A percentile compares a stretch with the other conserved stretches of the same genome.
These are phyloP conservation scores for Schizotus pectinicornis DNA, from an alignment of 2,888 invertebrate genomes.

Conservation along the genomic window DNA sequence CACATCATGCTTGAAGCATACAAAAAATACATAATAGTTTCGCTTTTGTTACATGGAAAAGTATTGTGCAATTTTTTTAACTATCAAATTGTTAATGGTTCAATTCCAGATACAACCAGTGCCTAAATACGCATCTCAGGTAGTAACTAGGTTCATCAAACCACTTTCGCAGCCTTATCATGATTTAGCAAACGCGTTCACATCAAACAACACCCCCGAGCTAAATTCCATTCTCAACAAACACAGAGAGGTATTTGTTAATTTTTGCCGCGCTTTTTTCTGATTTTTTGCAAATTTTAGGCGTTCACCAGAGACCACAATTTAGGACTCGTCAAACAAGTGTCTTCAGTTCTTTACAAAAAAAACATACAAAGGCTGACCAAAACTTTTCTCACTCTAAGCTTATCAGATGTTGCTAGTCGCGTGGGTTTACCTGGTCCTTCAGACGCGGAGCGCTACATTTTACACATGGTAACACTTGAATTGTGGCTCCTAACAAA, in stretches of 20 bases:
- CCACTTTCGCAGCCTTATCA: conserved; percentile 87
- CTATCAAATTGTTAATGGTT: conserved; percentile 13
- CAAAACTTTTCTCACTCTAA: conserved; percentile 90
- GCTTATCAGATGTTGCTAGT: conserved; percentile 86
- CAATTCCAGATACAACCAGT: conserved; percentile 63
- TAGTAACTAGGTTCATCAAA: conserved; percentile 84
- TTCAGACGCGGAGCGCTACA: conserved; percentile 89
- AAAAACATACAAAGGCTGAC: conserved; percentile 96
- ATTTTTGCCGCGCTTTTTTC: conserved; percentile 14
- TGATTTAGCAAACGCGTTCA: conserved; percentile 85
- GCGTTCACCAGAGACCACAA: conserved; percentile 79
- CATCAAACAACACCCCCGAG: conserved; percentile 74
- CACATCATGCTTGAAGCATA: conserved; percentile 98
- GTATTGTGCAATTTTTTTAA: conserved; percentile 58
- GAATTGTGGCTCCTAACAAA: background rate
- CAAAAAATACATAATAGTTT: conserved; percentile 94
- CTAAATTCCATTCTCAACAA: conserved; percentile 73
- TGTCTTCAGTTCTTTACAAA: conserved; percentile 87
- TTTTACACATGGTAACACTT: conserved; percentile 87
- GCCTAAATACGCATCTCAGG: conserved; percentile 92
- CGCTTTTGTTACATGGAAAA: conserved; percentile 90
- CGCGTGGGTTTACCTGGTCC: conserved; percentile 86
- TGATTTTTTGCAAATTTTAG: conserved; percentile 29
- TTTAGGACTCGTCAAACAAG: conserved; percentile 82
- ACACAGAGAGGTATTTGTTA: conserved; percentile 68